Evolutionary conservation across 2,797 vertebrate species (phyloP).

Genomic region (Sebastes cheni): DNA sequence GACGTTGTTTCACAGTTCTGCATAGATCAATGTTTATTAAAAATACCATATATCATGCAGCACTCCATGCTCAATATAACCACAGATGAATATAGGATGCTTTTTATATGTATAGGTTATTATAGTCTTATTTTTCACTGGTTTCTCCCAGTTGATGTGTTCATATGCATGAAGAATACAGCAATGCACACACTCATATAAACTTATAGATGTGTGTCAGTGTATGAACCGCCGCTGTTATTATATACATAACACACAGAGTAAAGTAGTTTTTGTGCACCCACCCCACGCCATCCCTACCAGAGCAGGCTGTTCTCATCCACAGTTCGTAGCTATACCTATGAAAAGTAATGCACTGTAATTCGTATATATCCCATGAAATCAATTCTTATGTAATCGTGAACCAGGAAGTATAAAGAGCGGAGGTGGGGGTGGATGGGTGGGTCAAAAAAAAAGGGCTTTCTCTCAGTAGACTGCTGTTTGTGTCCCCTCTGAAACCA

Average conservation of each 20-base stretch:
- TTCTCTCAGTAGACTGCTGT: no score
- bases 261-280: background rate
- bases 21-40: background rate
- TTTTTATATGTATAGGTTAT: background rate
- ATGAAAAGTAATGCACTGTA: no score
- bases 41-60: background rate
- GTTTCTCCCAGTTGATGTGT: no score
- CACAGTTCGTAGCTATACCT: no score
- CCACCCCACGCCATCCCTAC: background rate
- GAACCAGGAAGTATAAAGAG: no score
- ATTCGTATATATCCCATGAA: no score
- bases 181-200: background rate
- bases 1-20: background rate
- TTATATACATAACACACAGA: background rate
- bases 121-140: background rate
- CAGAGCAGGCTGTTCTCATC: no score
- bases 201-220: background rate
- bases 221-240: background rate
- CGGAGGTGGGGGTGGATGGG: no score
- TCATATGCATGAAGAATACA: no score
- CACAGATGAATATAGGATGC: background rate
- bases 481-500: no score
- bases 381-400: no score
- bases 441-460: no score
- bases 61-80: background rate